phyloP scores from a whole-genome alignment of 1,140 invertebrate species.

The Luehdorfia chinensis region DNA sequence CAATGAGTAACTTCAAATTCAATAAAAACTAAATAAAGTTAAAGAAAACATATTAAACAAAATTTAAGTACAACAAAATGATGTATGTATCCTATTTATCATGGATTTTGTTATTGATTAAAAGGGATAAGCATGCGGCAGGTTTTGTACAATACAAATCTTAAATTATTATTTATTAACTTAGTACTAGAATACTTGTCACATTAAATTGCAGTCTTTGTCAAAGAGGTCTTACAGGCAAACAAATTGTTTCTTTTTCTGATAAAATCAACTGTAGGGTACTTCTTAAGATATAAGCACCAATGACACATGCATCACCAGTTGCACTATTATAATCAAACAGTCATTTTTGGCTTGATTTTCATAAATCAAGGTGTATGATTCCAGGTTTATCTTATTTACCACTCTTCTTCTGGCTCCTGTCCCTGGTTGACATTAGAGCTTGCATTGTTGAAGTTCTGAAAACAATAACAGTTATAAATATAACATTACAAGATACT shows the following conservation, averaged over 20 bases:
- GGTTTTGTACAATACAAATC: conserved; percentile 16
- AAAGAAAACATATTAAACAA: conserved; percentile 35
- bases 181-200: conserved; percentile 47
- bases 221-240: conserved; percentile 2
- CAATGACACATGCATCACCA: conserved; percentile 47
- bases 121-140: not conserved
- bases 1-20: conserved; percentile 21
- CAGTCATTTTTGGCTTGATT: not conserved
- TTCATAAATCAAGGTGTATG: not conserved
- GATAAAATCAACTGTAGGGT: conserved; percentile 12
- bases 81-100: conserved; percentile 26
- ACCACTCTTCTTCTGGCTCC: conserved; percentile 67
- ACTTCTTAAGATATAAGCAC: conserved; percentile 35
- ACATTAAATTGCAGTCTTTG: conserved; percentile 49
- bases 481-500: conserved; percentile 14
- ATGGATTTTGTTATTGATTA: not conserved
- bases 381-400: conserved; percentile 27
- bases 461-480: too few relatives aligned
- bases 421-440: conserved; percentile 39
- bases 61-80: conserved; percentile 55
- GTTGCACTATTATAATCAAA: conserved; percentile 35
- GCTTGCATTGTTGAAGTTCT: conserved; percentile 57
- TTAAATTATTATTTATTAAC: conserved; percentile 23
- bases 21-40: conserved; percentile 25
- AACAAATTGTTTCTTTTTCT: not conserved